Evolutionary conservation across 2,113 vertebrate genomes (phyloP), one percentile per base, ranked within the genome.

Genomic region (Perca flavescens): DNA sequence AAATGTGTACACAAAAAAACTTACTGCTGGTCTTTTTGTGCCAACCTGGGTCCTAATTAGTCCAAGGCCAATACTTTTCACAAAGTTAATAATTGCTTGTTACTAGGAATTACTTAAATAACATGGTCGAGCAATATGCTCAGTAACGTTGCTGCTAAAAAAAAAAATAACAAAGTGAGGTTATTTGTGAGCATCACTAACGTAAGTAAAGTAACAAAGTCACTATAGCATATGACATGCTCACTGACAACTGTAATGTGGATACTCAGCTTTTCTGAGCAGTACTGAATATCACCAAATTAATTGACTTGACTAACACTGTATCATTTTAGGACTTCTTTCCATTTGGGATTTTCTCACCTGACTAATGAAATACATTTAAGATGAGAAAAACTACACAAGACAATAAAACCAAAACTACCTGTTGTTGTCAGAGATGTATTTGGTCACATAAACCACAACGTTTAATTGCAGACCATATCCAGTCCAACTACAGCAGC

Each of bases 71-170:
- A n/a, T 76, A 36, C 31, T 19, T 43, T 25, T 53, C 25, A 53
- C 4, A 75, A 40, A 63, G 73, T 62, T 74, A 58, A 67, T 66
- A 50, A 58, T 50, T 25, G 36, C 53, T n/a, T 34, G 3, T 50
- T 34, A 36, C 25, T n/a, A 12, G 36, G 34, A 58, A 66, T 57
- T 66, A 36, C 3, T 2, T 43, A 40, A 53, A 75, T 74, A 22
- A 40, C 49, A 12, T 22, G 36, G 19, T 25, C 6, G 4, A 43
- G 6, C 9, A 62, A 28, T 22, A 28, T 65, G 10, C 31, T 69
- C 17, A n/a, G 17, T 14, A 34, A 31, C 15, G 1, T 22, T 58
- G 19, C 28, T 78, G 17, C 50, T 49, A 22, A 60, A 40, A 22
- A 60, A 22, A 60, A 40, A 68, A 36, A 67, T 28, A 40, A 22